Base-by-base conservation (phyloP, 1,140 invertebrate species). In the Lepidurus apus region DNA sequence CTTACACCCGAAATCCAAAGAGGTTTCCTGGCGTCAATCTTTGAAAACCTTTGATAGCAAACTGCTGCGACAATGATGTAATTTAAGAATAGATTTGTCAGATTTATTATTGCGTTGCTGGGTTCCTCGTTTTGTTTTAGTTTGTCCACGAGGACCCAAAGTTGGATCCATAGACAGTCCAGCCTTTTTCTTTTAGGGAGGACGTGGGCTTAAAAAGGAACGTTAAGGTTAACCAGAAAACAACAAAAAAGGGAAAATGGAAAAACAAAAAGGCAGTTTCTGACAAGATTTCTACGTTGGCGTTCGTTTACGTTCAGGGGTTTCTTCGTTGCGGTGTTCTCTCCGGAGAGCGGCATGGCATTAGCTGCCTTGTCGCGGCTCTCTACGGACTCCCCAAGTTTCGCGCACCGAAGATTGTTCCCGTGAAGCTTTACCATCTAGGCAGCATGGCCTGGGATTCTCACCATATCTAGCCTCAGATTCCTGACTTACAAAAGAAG, bases 351-450 rank as follows among this genome's bases (percentile, higher is more conserved):
- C 21, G 17, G n/a, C 17, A 13, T 17, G 13, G 53, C 53, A 65
- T 65, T 65, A 65, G 53, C 53, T 21, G 53, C 53, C 53, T 65
- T 65, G 53, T 65, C 53, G 53, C 1, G 53, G 21, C 53, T 65
- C 53, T 65, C 53, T 65, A 17, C 53, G 53, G 53, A 21, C 17
- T n/a, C n/a, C 21, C 53, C 17, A 21, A 7, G 9, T 17, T 65
- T 21, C 13, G 8, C 13, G 21, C 17, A 21, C 17, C 17, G 53
- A 65, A n/a, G 53, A 47, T 10, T 47, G 10, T 17, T 3, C 45
- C 10, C 17, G 17, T 10, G 45, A 47, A 17, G 13, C 53, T 65
- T 65, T 34, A 34, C 53, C 53, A 65, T 65, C 53, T 13, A 65
- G 53, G 13, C 17, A 21, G 13, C 17, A 21, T 65, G 9, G 21